phyloP scores from a whole-genome alignment of 2,888 invertebrate species.

The Lycia hirtaria region DNA sequence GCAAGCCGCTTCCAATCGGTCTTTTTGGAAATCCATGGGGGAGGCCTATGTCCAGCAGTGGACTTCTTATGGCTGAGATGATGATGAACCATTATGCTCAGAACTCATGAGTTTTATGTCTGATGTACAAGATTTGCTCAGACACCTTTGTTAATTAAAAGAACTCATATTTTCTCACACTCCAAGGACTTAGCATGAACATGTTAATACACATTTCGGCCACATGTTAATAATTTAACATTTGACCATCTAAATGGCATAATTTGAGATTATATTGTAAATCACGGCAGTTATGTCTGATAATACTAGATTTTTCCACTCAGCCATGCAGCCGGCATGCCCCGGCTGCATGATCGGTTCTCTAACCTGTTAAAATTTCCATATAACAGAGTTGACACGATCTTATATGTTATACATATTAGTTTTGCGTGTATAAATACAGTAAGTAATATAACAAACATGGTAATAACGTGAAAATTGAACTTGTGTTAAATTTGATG shows the following conservation, averaged over 20 bases:
- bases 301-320: constrained; percentile 18
- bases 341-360: constrained; percentile 4
- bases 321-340: constrained; percentile 13
- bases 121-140: not conserved
- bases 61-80: too few species aligned
- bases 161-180: not conserved
- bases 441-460: not conserved
- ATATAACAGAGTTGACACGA: constrained; percentile 17
- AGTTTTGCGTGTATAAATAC: constrained; percentile 8
- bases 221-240: constrained; percentile 9
- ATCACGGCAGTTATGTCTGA: constrained; percentile 5
- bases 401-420: not conserved
- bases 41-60: too few species aligned
- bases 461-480: not conserved
- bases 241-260: not conserved
- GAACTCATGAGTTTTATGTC: not conserved
- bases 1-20: too few species aligned
- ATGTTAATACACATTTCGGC: constrained; percentile 2
- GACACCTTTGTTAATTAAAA: not conserved
- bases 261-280: constrained; percentile 6
- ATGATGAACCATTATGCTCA: not conserved
- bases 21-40: too few species aligned
- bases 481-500: not conserved
- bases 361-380: not conserved
- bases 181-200: constrained; percentile 14